Base-by-base conservation (phyloP, 2,797 vertebrate species). In the Characodon lateralis region DNA sequence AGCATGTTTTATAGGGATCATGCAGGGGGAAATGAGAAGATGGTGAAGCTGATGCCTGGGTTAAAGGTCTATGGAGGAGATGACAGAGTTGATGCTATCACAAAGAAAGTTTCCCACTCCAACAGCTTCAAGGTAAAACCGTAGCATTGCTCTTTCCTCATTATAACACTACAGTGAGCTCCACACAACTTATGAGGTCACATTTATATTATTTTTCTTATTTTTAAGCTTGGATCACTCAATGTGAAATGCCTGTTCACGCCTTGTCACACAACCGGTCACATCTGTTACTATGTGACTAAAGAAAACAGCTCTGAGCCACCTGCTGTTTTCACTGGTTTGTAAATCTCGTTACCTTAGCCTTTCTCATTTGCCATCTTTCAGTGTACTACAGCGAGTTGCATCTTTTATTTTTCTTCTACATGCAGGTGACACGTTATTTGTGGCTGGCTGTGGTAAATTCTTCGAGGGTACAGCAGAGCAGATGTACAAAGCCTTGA, bases 391-490 rank as follows among this genome's bases (percentile, higher is more conserved):
- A 0, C 58, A 16, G 72, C 28, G 13, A 1, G 18, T 3, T 63
- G 0, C 46, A 12, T 48, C 22, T 16, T 18, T 5, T 50, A 48
- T 16, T 59, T 7, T 2, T 28, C 26, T 41, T 72, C 26, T 58
- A 18, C 51, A 18, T 85, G 28, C 85, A 99, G 98, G 98, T 0
- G 98, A 99, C 93, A 99, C 98, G 0, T 91, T 99, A 63, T 99
- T 99, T 69, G 96, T 99, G 84, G 97, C 97, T 0, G 98, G 98
- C 31, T 99, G 98, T 46, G 98, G 98, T 70, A 99, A 99, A 89
- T 99, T 99, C 94, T 99, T 98, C 0, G 98, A 99, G 90, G 98
- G 98, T 7, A 99, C 98, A 0, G 96, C 98, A 0, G 98, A 99
- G 0, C 97, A 99, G 89, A 99, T 99, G 98, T 96, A 97, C 93